phyloP scores from a whole-genome alignment of 2,888 invertebrate genomes.

The Helleia helle region DNA sequence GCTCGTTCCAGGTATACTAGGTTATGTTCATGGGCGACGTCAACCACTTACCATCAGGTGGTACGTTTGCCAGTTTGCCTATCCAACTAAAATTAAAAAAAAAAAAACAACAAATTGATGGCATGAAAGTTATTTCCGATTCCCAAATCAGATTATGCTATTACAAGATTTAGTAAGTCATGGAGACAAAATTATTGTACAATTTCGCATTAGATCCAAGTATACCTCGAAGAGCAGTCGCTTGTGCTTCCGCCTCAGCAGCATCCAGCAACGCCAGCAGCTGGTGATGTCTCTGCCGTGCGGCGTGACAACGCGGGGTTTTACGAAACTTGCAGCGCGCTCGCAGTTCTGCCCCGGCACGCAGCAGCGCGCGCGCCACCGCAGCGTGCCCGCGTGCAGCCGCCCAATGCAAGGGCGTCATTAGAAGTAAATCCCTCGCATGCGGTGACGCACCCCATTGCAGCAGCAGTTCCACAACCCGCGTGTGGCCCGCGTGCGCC shows the following conservation, averaged over 20 bases:
- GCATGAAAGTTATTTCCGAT: too few species aligned
- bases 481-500: constrained; percentile 85
- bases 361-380: constrained; percentile 77
- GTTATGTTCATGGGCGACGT: too few species aligned
- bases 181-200: not conserved
- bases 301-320: constrained; percentile 38
- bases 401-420: constrained; percentile 96
- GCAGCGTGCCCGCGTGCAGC: constrained; percentile 83
- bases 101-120: too few species aligned
- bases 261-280: constrained; percentile 28
- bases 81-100: too few species aligned
- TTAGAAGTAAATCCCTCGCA: constrained; percentile 52
- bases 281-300: constrained; percentile 18
- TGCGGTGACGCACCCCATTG: constrained; percentile 34
- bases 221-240: constrained; percentile 1
- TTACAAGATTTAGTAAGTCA: not conserved
- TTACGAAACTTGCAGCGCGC: constrained; percentile 49
- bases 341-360: constrained; percentile 81
- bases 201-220: not conserved
- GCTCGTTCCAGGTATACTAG: too few species aligned
- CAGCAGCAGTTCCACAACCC: constrained; percentile 82
- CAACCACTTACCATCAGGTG: too few species aligned
- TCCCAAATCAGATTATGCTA: too few species aligned
- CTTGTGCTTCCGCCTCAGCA: constrained; percentile 13
- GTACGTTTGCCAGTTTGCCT: too few species aligned